phyloP scores from a whole-genome alignment of 1,140 invertebrate genomes.

The Cyrtorhinus lividipennis region DNA sequence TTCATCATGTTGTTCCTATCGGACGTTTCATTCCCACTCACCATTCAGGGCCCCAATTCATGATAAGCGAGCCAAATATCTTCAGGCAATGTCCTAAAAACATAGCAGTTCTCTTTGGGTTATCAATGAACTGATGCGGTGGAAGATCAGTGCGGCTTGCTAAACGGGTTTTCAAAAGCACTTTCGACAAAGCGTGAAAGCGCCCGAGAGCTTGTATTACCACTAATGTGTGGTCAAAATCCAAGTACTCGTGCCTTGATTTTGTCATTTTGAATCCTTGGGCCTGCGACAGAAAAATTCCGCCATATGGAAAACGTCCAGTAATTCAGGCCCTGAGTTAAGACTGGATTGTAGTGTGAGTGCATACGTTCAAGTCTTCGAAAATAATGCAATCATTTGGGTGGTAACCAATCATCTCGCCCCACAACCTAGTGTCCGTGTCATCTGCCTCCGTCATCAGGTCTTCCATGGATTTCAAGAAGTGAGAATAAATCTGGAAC shows the following conservation, averaged over 20 bases:
- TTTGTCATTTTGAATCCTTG: background rate
- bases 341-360: too few relatives aligned
- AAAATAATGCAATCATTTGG: background rate
- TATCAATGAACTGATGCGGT: background rate
- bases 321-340: too few relatives aligned
- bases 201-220: background rate
- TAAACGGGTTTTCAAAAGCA: background rate
- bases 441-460: background rate
- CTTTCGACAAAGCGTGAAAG: constrained; percentile 4
- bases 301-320: background rate
- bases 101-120: background rate
- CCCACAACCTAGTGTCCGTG: background rate
- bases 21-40: background rate
- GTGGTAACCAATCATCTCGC: background rate
- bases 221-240: background rate
- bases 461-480: background rate
- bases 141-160: background rate
- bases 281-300: background rate
- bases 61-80: background rate
- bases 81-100: background rate
- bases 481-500: background rate
- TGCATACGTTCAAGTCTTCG: background rate
- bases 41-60: background rate
- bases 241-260: background rate
- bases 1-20: too few relatives aligned